Evolutionary conservation across 2,888 invertebrate genomes (phyloP).

Genomic region (Vannuccia rotundouncinata): DNA sequence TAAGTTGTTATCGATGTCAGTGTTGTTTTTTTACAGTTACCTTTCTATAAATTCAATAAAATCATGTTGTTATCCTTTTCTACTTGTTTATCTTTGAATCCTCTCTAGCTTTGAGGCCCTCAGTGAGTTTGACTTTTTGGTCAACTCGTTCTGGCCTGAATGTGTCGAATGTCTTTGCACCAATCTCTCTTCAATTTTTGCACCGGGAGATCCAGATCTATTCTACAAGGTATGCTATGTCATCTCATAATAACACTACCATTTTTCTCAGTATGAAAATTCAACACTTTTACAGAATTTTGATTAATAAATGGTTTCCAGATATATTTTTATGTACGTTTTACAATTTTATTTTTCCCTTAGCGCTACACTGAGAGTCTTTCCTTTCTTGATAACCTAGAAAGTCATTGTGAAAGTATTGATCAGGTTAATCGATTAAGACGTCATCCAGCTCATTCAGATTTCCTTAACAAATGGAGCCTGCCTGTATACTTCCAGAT

Average conservation of each 20-base stretch:
- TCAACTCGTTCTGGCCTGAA: slow-evolving; percentile 7
- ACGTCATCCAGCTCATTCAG: not conserved
- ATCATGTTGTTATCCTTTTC: too few species aligned
- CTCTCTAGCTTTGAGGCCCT: not conserved
- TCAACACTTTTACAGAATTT: too few species aligned
- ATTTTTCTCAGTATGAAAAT: too few species aligned
- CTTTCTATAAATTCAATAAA: too few species aligned
- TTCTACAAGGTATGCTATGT: slow-evolving; percentile 3
- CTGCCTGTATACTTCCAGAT: slow-evolving; percentile 22
- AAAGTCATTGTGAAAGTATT: not conserved
- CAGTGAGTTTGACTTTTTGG: slow-evolving; percentile 16
- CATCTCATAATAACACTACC: too few species aligned
- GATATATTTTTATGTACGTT: not conserved
- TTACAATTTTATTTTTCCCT: not conserved
- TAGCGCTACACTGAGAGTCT: not conserved
- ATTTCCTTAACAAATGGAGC: slow-evolving; percentile 23
- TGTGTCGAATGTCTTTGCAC: slow-evolving; percentile 7
- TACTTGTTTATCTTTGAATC: too few species aligned
- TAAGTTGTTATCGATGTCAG: too few species aligned
- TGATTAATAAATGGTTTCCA: not conserved
- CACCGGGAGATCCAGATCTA: slow-evolving; percentile 27
- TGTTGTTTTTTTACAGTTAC: too few species aligned
- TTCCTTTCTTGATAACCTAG: not conserved
- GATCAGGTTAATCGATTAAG: slow-evolving; percentile 9
- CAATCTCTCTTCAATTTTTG: slow-evolving; percentile 4